These are phyloP conservation scores for Plemyria rubiginata DNA, from an alignment of 2,888 invertebrate species.

Conservation along the genomic window DNA sequence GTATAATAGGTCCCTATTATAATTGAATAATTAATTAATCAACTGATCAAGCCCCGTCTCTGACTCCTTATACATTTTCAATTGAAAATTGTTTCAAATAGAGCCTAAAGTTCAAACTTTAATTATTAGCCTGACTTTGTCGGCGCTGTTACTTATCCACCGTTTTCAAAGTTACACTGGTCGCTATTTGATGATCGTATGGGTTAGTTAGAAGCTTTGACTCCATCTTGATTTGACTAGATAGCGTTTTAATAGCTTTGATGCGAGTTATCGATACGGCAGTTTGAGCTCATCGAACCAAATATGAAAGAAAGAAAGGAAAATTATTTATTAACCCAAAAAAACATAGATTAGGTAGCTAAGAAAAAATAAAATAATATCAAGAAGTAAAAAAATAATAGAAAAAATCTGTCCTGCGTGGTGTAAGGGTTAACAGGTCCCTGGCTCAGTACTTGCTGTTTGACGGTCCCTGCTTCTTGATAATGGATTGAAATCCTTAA, in stretches of 20 bases:
- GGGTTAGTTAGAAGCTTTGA: too few species aligned
- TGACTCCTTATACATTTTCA: constrained; percentile 23
- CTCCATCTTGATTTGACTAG: too few species aligned
- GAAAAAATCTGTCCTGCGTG: too few species aligned
- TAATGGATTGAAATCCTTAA: constrained; percentile 4
- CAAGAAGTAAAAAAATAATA: too few species aligned
- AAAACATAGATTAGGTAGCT: too few species aligned
- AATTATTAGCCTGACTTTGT: constrained; percentile 18
- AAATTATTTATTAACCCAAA: too few species aligned
- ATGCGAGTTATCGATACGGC: too few species aligned
- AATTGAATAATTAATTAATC: constrained; percentile 15
- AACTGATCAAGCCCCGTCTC: constrained; percentile 11
- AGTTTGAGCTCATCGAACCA: neutral
- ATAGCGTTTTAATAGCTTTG: too few species aligned
- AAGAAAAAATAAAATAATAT: too few species aligned
- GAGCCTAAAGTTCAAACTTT: constrained; percentile 22
- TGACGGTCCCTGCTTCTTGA: neutral
- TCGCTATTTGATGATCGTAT: neutral
- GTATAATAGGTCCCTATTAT: neutral
- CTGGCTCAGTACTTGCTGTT: too few species aligned
- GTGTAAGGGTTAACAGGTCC: too few species aligned
- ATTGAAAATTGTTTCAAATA: constrained; percentile 15
- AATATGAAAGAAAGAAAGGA: too few species aligned
- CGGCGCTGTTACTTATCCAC: constrained; percentile 2
- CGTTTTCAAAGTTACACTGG: neutral